These are phyloP conservation scores for Maconellicoccus hirsutus DNA, from an alignment of 1,140 invertebrate genomes.

Conservation along the genomic window DNA sequence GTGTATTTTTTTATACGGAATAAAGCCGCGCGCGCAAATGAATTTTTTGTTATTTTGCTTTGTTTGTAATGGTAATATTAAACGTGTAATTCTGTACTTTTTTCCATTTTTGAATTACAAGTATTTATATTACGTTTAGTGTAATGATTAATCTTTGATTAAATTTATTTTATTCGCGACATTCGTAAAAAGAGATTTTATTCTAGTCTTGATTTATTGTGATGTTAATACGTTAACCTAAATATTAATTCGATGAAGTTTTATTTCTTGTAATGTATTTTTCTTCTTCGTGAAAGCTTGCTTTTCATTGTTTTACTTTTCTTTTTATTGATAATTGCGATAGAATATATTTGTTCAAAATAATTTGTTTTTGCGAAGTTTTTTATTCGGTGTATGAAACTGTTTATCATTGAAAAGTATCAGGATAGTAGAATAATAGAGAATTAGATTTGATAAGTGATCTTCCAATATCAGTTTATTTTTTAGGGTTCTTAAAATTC, in stretches of 20 bases:
- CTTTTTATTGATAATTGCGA: constrained; percentile 2
- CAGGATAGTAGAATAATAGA: too few species aligned
- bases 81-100: neutral
- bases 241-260: neutral
- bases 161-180: neutral
- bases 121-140: neutral
- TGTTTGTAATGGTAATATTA: neutral
- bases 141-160: neutral
- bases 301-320: neutral
- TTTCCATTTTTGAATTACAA: neutral
- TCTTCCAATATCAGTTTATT: too few species aligned
- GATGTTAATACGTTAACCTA: constrained; percentile 14
- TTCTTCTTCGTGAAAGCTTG: neutral
- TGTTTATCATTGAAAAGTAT: too few species aligned
- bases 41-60: neutral
- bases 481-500: too few species aligned
- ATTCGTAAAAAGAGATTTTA: constrained; percentile 7
- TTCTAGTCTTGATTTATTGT: constrained; percentile 20
- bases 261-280: neutral
- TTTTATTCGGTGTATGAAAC: neutral
- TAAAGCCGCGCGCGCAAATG: neutral
- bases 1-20: neutral
- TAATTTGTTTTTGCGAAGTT: neutral
- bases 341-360: neutral
- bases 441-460: too few species aligned